Evolutionary conservation across 2,113 vertebrate species (phyloP).

Genomic region (Formicarius rufipectus): DNA sequence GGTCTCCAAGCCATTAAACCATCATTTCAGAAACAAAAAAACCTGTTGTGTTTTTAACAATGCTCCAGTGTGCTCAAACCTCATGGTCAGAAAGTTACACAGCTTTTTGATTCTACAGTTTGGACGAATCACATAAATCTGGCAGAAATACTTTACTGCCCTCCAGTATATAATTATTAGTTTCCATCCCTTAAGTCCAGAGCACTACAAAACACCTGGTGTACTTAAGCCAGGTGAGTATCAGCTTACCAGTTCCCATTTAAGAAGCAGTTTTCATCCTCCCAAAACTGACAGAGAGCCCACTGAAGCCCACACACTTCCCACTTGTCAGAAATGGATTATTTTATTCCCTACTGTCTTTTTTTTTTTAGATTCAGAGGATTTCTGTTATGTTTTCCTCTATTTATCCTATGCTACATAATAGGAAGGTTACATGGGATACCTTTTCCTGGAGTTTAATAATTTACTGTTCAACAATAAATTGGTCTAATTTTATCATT

Average conservation of each 20-base stretch:
- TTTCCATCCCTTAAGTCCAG: background rate
- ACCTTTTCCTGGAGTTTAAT: background rate
- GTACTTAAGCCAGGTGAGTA: background rate
- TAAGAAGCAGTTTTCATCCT: background rate
- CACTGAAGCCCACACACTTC: background rate
- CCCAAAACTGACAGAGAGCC: background rate
- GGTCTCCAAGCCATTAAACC: background rate
- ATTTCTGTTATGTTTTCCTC: background rate
- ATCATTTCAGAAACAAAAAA: background rate
- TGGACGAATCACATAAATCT: background rate
- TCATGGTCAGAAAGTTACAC: background rate
- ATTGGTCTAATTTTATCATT: background rate
- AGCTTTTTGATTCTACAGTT: background rate
- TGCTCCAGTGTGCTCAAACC: background rate
- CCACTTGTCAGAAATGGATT: background rate
- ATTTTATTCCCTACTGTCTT: background rate
- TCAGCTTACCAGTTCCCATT: background rate
- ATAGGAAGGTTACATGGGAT: background rate
- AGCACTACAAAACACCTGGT: background rate
- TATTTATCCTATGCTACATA: background rate
- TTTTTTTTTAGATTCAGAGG: background rate
- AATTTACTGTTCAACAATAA: background rate
- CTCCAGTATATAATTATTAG: background rate
- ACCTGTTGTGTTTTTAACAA: background rate
- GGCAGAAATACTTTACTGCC: background rate